These are phyloP conservation scores for Panopea generosa DNA, from an alignment of 2,888 invertebrate genomes.

Conservation along the genomic window DNA sequence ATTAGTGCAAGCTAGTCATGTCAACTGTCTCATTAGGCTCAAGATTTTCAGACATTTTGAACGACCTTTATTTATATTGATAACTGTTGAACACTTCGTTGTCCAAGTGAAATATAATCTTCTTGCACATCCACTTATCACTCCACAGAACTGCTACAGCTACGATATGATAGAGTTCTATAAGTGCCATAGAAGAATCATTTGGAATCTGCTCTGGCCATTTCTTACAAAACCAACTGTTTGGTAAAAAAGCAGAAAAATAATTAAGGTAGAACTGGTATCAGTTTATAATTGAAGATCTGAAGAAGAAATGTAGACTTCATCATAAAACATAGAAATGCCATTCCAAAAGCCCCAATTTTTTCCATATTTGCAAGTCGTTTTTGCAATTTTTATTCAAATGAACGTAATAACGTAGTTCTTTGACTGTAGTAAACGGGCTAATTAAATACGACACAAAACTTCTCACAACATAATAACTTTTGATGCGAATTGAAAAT, in stretches of 20 bases:
- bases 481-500: slow-evolving; percentile 28
- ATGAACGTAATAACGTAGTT: slow-evolving; percentile 33
- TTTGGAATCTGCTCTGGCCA: slow-evolving; percentile 19
- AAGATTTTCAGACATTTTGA: no score
- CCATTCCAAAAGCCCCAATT: slow-evolving; percentile 44
- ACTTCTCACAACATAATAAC: slow-evolving; percentile 30
- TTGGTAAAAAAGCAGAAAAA: slow-evolving; percentile 22
- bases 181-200: no score
- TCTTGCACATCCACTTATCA: no score
- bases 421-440: slow-evolving; percentile 22
- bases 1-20: not conserved
- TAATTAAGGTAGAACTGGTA: slow-evolving; percentile 1
- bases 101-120: no score
- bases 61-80: no score
- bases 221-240: slow-evolving; percentile 33
- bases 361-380: slow-evolving; percentile 42
- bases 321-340: slow-evolving; percentile 44
- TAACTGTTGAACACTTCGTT: no score
- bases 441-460: slow-evolving; percentile 35
- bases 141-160: no score
- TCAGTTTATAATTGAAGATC: slow-evolving; percentile 45
- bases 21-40: not conserved
- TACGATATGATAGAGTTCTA: no score
- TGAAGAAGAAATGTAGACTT: slow-evolving; percentile 10
- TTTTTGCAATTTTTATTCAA: slow-evolving; percentile 20